Percentiles rank a stretch among this genome's conserved stretches.
Evolutionary conservation across 92 coral and sea anemone genomes (phyloP).

Genomic region (Bergia puertoricense): DNA sequence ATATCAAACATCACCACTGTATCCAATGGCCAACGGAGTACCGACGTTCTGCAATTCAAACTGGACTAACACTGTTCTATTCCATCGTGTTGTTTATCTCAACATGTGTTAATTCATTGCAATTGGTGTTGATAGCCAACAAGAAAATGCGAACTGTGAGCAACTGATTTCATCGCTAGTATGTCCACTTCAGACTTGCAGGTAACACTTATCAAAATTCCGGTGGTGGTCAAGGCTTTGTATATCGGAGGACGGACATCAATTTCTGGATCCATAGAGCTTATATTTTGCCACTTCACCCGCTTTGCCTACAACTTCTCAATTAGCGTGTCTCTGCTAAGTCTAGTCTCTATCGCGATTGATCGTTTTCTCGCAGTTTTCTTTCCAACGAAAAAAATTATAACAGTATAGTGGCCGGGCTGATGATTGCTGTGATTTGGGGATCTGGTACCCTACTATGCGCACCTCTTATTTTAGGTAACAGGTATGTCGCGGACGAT

Average conservation of each 20-base stretch:
- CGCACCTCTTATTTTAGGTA: background rate
- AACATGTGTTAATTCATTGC: background rate
- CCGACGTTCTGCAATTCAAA: background rate
- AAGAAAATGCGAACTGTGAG: background rate
- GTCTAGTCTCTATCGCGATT: background rate
- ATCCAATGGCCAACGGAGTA: background rate
- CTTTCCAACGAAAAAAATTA: background rate
- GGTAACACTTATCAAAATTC: background rate
- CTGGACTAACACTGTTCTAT: background rate
- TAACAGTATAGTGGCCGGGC: background rate
- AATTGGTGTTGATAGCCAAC: background rate
- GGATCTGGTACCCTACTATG: background rate
- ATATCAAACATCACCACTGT: too few relatives aligned
- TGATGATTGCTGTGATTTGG: background rate
- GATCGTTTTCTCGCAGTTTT: background rate
- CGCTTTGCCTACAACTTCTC: background rate
- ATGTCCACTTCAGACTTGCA: background rate
- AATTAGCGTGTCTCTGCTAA: background rate
- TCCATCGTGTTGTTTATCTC: background rate
- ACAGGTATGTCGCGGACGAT: background rate
- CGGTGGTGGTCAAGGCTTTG: background rate
- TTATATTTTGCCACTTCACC: background rate
- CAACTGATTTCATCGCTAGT: background rate
- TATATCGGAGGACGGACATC: background rate
- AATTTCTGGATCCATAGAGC: background rate